Evolutionary conservation across 1,140 invertebrate genomes (phyloP).

Genomic region (Bombus cullumanus): DNA sequence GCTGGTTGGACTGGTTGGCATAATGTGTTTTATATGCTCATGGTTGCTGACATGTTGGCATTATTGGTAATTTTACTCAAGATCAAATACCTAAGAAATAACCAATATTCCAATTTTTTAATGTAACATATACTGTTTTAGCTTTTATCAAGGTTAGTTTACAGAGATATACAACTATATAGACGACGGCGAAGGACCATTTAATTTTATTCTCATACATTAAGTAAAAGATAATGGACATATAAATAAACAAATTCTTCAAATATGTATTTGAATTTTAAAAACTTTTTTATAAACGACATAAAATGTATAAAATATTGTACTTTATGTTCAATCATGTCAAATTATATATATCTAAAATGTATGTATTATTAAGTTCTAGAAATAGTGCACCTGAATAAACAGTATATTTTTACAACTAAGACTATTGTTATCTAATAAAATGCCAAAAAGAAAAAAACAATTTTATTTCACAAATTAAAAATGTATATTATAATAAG

Average conservation of each 20-base stretch:
- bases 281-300: constrained; percentile 29
- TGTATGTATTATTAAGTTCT: background rate
- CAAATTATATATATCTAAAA: background rate
- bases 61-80: constrained; percentile 84
- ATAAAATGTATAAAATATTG: constrained; percentile 32
- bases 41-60: constrained; percentile 91
- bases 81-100: background rate
- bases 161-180: constrained; percentile 74
- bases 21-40: constrained; percentile 96
- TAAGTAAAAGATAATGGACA: constrained; percentile 46
- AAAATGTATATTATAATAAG: constrained; percentile 31
- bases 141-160: constrained; percentile 77
- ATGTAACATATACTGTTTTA: constrained; percentile 56
- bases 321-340: background rate
- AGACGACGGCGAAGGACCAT: constrained; percentile 72
- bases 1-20: constrained; percentile 88
- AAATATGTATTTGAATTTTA: constrained; percentile 36
- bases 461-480: constrained; percentile 15
- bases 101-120: background rate
- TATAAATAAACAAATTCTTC: constrained; percentile 28
- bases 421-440: background rate
- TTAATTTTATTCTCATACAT: constrained; percentile 50
- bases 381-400: constrained; percentile 45
- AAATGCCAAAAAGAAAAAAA: background rate
- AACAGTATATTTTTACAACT: constrained; percentile 57